Evolutionary conservation across 2,888 invertebrate genomes (phyloP).

Genomic region (Cryptocheilus praepositus): DNA sequence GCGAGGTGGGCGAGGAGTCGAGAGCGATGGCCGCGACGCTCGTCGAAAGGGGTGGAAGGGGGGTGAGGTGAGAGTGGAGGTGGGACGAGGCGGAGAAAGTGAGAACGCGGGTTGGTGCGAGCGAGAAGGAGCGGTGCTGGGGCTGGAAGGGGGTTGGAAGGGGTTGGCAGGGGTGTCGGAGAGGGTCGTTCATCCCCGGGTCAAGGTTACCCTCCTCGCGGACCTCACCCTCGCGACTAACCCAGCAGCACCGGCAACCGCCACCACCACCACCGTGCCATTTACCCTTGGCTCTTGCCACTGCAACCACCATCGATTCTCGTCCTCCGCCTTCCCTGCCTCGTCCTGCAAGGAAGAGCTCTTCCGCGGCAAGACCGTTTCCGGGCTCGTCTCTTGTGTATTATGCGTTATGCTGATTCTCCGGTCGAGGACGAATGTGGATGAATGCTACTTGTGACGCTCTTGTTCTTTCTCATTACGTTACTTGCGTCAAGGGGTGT

Average conservation of each 20-base stretch:
- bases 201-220: conserved; percentile 71
- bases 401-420: conserved; percentile 24
- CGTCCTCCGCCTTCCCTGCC: conserved; percentile 21
- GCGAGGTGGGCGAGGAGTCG: conserved; percentile 24
- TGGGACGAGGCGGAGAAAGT: conserved; percentile 19
- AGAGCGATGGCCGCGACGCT: conserved; percentile 9
- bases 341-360: conserved; percentile 14
- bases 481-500: no score
- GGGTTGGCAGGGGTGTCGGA: conserved; percentile 27
- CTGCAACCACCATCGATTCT: conserved; percentile 21
- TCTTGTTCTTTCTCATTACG: conserved; percentile 47
- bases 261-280: conserved; percentile 39
- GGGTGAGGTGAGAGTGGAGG: conserved; percentile 21
- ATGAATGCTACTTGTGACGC: conserved; percentile 9
- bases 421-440: conserved; percentile 24
- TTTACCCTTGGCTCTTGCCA: conserved; percentile 45
- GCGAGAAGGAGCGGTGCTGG: conserved; percentile 18
- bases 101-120: conserved; percentile 3
- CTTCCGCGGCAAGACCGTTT: no score
- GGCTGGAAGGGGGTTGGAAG: conserved; percentile 23
- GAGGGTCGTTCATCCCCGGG: conserved; percentile 74
- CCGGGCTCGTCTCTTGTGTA: conserved; percentile 15
- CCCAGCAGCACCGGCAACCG: conserved; percentile 9
- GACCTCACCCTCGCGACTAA: conserved; percentile 48
- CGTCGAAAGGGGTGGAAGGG: conserved; percentile 11